A percentile compares a stretch with the other conserved stretches of the same genome.
Evolutionary conservation across 1,140 invertebrate species (phyloP).

Genomic region (Stenopsyche tienmushanensis): DNA sequence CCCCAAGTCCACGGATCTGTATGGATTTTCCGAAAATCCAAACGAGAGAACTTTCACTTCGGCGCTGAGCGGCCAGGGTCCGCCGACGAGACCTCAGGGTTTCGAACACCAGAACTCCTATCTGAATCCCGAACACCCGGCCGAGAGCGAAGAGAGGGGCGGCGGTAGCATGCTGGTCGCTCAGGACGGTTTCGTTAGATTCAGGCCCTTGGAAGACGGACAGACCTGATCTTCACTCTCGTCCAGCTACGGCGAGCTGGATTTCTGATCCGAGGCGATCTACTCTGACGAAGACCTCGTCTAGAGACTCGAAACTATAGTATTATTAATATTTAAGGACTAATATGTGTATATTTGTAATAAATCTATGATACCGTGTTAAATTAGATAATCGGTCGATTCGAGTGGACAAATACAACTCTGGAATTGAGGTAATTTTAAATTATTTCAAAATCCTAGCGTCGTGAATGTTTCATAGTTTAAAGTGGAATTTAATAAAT

Average conservation of each 20-base stretch:
- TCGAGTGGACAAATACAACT: conserved; percentile 9
- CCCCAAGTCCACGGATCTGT: conserved; percentile 58
- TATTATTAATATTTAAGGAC: conserved; percentile 21
- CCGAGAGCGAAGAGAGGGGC: conserved; percentile 45
- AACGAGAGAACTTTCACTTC: conserved; percentile 52
- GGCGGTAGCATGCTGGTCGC: conserved; percentile 73
- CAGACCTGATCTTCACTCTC: conserved; percentile 55
- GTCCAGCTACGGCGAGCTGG: conserved; percentile 41
- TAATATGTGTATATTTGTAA: conserved; percentile 18
- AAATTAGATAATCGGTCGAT: too few relatives aligned
- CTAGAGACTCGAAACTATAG: conserved; percentile 27
- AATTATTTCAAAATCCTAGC: not conserved
- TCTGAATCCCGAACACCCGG: conserved; percentile 51
- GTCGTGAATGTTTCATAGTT: not conserved
- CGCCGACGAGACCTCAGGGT: conserved; percentile 47
- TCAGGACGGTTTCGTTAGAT: conserved; percentile 81
- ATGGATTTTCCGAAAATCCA: conserved; percentile 58
- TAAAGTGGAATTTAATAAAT: conserved; percentile 8
- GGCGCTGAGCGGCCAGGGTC: conserved; percentile 44
- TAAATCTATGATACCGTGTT: not conserved
- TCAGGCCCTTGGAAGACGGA: conserved; percentile 66
- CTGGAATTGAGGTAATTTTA: too few relatives aligned
- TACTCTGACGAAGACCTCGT: conserved; percentile 41
- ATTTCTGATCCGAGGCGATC: conserved; percentile 41
- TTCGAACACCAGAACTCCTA: conserved; percentile 50